Evolutionary conservation across 2,113 vertebrate species (phyloP).

Genomic region (Theropithecus gelada): DNA sequence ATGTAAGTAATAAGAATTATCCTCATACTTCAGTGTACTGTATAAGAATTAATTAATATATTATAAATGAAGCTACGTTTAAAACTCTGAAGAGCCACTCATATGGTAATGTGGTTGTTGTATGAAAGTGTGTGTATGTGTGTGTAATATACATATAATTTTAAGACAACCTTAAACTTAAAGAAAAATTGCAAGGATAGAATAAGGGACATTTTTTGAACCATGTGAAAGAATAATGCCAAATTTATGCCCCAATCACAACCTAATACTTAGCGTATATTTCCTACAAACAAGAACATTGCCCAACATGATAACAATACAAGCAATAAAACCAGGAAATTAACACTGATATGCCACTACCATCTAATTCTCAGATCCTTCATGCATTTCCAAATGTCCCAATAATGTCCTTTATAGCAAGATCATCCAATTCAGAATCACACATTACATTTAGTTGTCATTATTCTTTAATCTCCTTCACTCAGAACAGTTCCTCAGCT

Average conservation of each 20-base stretch:
- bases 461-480: background rate
- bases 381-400: background rate
- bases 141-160: background rate
- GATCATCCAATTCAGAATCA: background rate
- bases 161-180: background rate
- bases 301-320: background rate
- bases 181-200: background rate
- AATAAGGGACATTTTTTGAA: background rate
- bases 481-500: background rate
- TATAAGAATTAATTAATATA: background rate
- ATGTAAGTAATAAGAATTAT: background rate
- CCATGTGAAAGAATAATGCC: background rate
- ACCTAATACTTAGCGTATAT: background rate
- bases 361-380: background rate
- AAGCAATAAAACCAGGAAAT: background rate
- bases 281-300: constrained; percentile 12
- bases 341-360: background rate
- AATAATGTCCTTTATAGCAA: background rate
- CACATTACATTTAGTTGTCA: background rate
- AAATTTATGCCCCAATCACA: background rate
- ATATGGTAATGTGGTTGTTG: background rate
- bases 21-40: background rate
- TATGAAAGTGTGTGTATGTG: background rate
- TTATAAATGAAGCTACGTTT: background rate
- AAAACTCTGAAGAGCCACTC: background rate